phyloP scores from a whole-genome alignment of 1,140 invertebrate genomes.

The Atta colombica region DNA sequence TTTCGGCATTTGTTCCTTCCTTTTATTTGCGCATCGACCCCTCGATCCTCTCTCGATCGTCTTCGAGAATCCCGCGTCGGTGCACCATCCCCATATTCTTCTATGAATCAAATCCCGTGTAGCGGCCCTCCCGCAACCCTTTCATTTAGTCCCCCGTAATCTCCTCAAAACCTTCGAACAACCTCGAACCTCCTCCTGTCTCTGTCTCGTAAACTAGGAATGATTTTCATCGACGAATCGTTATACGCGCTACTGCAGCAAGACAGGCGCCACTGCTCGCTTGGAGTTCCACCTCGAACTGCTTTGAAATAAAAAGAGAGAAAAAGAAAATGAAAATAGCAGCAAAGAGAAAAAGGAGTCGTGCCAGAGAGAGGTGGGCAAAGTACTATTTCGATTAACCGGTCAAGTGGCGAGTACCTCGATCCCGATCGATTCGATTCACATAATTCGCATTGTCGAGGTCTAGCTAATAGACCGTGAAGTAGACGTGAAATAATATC shows the following conservation, averaged over 20 bases:
- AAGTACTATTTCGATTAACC: slow-evolving; percentile 72
- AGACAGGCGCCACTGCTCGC: slow-evolving; percentile 60
- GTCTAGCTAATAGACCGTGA: neutral
- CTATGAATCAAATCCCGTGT: slow-evolving; percentile 33
- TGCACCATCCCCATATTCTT: slow-evolving; percentile 36
- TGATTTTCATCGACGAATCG: slow-evolving; percentile 56
- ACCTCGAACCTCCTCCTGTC: neutral
- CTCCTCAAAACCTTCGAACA: neutral
- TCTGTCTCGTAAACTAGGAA: slow-evolving; percentile 57
- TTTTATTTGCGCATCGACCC: slow-evolving; percentile 68
- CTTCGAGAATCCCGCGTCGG: slow-evolving; percentile 69
- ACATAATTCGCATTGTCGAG: neutral
- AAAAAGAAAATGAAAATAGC: slow-evolving; percentile 1
- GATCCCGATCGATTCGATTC: neutral
- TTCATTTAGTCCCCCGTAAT: neutral
- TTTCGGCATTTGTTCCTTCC: slow-evolving; percentile 53
- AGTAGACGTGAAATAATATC: neutral
- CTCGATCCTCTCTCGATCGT: slow-evolving; percentile 71
- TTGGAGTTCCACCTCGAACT: slow-evolving; percentile 57
- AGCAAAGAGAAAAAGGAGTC: slow-evolving; percentile 34
- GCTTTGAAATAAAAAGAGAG: neutral
- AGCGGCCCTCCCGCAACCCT: neutral
- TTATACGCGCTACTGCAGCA: slow-evolving; percentile 59
- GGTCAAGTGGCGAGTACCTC: slow-evolving; percentile 37
- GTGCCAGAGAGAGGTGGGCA: slow-evolving; percentile 72